Conservation (phyloP, 1,140 invertebrate genomes). For the Drosophila dunni region DNA sequence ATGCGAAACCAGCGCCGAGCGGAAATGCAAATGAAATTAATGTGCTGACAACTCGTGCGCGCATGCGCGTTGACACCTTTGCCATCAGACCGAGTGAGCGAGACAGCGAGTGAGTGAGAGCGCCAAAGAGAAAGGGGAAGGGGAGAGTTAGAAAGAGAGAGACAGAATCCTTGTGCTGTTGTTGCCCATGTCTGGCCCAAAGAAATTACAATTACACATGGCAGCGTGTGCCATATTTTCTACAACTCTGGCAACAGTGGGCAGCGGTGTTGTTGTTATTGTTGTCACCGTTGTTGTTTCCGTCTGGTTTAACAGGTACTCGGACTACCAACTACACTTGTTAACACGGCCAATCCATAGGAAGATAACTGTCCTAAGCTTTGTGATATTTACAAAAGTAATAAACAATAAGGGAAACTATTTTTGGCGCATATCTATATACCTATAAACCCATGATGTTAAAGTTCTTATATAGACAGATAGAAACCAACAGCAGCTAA, state of each 20-base stretch:
- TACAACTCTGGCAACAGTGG: constrained; percentile 42
- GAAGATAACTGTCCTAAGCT: constrained; percentile 43
- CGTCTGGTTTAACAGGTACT: constrained; percentile 79
- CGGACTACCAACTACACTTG: constrained; percentile 75
- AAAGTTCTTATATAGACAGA: constrained; percentile 11
- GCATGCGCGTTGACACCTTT: constrained; percentile 81
- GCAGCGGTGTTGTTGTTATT: constrained; percentile 50
- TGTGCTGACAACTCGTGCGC: constrained; percentile 80
- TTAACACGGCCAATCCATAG: constrained; percentile 59
- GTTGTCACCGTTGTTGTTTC: constrained; percentile 59
- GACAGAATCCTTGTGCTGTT: constrained; percentile 14
- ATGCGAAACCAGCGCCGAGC: constrained; percentile 79
- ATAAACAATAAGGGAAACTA: neutral
- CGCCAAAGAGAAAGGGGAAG: neutral
- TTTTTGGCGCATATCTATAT: neutral
- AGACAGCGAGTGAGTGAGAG: constrained; percentile 12
- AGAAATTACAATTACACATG: constrained; percentile 79
- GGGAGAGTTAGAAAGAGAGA: constrained; percentile 6
- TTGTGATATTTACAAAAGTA: too few species aligned
- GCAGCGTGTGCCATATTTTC: constrained; percentile 80
- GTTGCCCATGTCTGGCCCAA: constrained; percentile 47
- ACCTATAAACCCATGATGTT: constrained; percentile 3
- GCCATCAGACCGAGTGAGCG: constrained; percentile 25
- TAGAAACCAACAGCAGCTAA: constrained; percentile 31
- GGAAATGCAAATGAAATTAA: constrained; percentile 84